Conservation (phyloP, 2,888 invertebrate species). For the Noctua comes region DNA sequence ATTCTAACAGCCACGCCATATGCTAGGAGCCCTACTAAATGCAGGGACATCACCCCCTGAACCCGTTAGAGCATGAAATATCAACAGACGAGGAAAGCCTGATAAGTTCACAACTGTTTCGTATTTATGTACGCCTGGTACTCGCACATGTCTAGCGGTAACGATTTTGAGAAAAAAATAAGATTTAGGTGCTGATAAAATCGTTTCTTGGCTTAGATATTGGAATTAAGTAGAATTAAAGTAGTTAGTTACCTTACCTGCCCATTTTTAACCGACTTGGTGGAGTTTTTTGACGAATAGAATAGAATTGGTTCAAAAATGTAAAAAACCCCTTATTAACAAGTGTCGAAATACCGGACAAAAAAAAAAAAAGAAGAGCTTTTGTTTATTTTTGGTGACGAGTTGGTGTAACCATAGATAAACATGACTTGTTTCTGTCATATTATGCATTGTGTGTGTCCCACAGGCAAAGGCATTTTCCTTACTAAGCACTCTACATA, state of each 20-base stretch:
- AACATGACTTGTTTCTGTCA: neutral
- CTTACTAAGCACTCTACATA: neutral
- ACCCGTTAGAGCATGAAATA: constrained; percentile 56
- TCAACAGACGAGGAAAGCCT: constrained; percentile 44
- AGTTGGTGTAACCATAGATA: neutral
- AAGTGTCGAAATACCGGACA: neutral
- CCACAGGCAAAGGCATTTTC: neutral
- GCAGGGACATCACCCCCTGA: constrained; percentile 35
- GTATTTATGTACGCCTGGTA: constrained; percentile 25
- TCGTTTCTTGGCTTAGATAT: neutral
- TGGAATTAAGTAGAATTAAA: neutral
- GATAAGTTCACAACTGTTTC: constrained; percentile 52
- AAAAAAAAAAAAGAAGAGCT: neutral
- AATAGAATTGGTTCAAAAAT: neutral
- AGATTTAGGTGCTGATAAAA: neutral
- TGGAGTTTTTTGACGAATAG: neutral
- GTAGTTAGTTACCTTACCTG: neutral
- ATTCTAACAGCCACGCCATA: constrained; percentile 44
- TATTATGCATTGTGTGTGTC: neutral
- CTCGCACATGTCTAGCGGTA: neutral
- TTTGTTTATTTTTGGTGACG: neutral
- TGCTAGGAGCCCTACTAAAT: constrained; percentile 48
- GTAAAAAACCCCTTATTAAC: neutral
- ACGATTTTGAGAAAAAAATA: constrained; percentile 13
- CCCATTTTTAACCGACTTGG: neutral